These are phyloP conservation scores for Diachasmimorpha longicaudata DNA, from an alignment of 1,140 invertebrate species.

Conservation along the genomic window DNA sequence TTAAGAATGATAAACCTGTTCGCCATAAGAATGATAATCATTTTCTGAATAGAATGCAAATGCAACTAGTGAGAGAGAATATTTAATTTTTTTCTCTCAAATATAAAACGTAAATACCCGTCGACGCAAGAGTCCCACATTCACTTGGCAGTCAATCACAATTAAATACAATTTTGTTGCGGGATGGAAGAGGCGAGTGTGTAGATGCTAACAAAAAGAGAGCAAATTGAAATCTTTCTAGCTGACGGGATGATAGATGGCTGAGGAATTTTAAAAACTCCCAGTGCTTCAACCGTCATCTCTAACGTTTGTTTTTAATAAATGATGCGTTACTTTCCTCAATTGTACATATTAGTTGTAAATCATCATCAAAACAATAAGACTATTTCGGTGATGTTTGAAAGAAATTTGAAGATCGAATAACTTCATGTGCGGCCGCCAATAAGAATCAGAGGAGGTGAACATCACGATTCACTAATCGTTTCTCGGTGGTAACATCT, in stretches of 20 bases:
- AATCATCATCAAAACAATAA: neutral
- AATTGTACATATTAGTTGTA: neutral
- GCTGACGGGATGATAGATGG: slow-evolving; percentile 60
- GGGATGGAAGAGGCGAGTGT: slow-evolving; percentile 23
- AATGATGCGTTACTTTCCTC: neutral
- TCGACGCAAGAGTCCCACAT: slow-evolving; percentile 44
- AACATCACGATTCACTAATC: slow-evolving; percentile 41
- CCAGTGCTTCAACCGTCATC: neutral
- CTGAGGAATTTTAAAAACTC: slow-evolving; percentile 13
- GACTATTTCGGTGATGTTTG: too few relatives aligned
- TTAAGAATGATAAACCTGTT: neutral
- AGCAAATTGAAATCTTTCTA: slow-evolving; percentile 62
- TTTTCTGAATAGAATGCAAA: neutral
- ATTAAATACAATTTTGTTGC: slow-evolving; percentile 62
- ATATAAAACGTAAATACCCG: slow-evolving; percentile 20
- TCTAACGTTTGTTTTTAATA: neutral
- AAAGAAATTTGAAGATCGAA: too few relatives aligned
- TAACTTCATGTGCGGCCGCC: slow-evolving; percentile 25
- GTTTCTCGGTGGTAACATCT: slow-evolving; percentile 48
- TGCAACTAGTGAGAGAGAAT: neutral
- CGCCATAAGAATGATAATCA: neutral
- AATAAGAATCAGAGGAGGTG: slow-evolving; percentile 4
- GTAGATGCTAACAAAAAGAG: slow-evolving; percentile 47
- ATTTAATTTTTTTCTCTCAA: neutral
- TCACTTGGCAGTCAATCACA: slow-evolving; percentile 61